Conservation (phyloP, 2,113 vertebrate species). For the Leucopsar rothschildi region DNA sequence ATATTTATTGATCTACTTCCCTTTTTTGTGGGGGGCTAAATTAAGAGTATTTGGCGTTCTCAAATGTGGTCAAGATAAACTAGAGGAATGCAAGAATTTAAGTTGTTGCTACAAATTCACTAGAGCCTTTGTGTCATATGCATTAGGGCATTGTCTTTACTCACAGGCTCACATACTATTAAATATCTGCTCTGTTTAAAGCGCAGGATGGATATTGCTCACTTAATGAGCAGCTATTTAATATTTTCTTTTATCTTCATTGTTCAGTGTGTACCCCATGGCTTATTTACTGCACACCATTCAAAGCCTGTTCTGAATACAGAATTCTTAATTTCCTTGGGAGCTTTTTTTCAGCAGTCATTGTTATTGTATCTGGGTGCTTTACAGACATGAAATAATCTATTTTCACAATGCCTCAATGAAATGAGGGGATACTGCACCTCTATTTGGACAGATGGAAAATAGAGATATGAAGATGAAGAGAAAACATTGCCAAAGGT, state of each 20-base stretch:
- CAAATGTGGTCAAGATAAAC: not conserved
- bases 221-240: conserved; percentile 36
- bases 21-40: not conserved
- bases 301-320: conserved; percentile 40
- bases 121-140: not conserved
- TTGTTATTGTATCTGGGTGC: conserved; percentile 7
- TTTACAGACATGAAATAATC: conserved; percentile 13
- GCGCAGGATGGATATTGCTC: not conserved
- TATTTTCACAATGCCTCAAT: not conserved
- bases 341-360: conserved; percentile 21
- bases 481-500: not conserved
- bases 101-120: not conserved
- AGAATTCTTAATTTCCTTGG: conserved; percentile 40
- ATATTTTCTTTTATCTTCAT: conserved; percentile 53
- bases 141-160: not conserved
- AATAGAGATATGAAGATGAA: not conserved
- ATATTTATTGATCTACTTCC: conserved; percentile 2
- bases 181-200: not conserved
- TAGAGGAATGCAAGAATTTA: not conserved
- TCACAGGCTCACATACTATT: not conserved
- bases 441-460: not conserved
- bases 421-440: conserved; percentile 6
- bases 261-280: conserved; percentile 38
- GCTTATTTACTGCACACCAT: conserved; percentile 42
- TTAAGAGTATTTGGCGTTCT: not conserved